These are phyloP conservation scores for Oscheius sp. DNA, from an alignment of 2,888 invertebrate species.

Conservation along the genomic window DNA sequence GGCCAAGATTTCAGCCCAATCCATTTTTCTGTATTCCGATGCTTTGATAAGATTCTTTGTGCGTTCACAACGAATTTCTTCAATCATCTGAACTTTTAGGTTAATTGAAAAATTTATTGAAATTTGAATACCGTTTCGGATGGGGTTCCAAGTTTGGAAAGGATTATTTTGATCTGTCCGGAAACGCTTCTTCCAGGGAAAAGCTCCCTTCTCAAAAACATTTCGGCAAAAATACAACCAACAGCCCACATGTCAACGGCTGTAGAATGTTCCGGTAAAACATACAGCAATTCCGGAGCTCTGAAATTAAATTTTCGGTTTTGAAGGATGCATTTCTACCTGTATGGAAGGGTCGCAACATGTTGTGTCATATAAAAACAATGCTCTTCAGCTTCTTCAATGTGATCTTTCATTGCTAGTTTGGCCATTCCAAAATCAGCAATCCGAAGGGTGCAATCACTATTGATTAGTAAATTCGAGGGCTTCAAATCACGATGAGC, in stretches of 20 bases:
- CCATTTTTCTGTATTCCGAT: slow-evolving; percentile 14
- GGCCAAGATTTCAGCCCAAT: slow-evolving; percentile 54
- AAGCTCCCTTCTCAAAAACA: slow-evolving; percentile 61
- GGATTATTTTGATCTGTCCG: slow-evolving; percentile 63
- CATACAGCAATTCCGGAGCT: slow-evolving; percentile 66
- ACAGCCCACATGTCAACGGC: slow-evolving; percentile 69
- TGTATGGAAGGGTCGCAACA: slow-evolving; percentile 64
- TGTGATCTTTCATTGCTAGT: slow-evolving; percentile 49
- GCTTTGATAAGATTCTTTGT: slow-evolving; percentile 57
- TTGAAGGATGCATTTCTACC: slow-evolving; percentile 7
- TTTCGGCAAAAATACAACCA: slow-evolving; percentile 67
- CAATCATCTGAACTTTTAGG: slow-evolving; percentile 46
- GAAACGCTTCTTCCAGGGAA: slow-evolving; percentile 65
- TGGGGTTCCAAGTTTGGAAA: slow-evolving; percentile 61
- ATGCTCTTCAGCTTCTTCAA: slow-evolving; percentile 65
- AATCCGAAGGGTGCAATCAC: slow-evolving; percentile 57
- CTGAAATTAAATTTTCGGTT: slow-evolving; percentile 27
- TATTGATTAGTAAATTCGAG: slow-evolving; percentile 65
- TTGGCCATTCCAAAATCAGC: slow-evolving; percentile 68
- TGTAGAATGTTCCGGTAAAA: slow-evolving; percentile 65
- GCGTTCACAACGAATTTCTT: slow-evolving; percentile 61
- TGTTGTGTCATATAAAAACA: slow-evolving; percentile 69
- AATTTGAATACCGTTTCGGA: slow-evolving; percentile 52
- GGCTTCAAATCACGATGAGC: slow-evolving; percentile 67
- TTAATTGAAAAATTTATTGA: background rate